phyloP scores from a whole-genome alignment of 2,888 invertebrate genomes.

The Buathra laborator region DNA sequence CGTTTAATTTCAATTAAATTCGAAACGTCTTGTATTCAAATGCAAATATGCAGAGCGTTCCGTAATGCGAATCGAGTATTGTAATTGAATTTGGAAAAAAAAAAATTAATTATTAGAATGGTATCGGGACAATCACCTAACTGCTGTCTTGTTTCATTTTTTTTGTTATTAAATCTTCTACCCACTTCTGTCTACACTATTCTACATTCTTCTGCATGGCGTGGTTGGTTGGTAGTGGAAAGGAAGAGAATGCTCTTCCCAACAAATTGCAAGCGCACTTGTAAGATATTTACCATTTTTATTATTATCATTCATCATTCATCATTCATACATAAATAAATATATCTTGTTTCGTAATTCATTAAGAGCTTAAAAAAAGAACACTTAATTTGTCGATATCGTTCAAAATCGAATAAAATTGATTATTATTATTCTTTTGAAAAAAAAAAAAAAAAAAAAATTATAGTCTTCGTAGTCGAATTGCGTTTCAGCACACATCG shows the following conservation, averaged over 20 bases:
- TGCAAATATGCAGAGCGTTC: neutral
- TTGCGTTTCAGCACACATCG: neutral
- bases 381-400: constrained; percentile 34
- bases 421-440: neutral
- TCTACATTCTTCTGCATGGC: constrained; percentile 88
- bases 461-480: constrained; percentile 31
- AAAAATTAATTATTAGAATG: constrained; percentile 70
- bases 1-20: neutral
- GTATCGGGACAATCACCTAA: constrained; percentile 84
- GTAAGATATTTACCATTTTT: constrained; percentile 87
- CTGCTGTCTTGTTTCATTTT: constrained; percentile 85
- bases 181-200: constrained; percentile 85
- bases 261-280: constrained; percentile 89
- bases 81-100: constrained; percentile 60
- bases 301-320: constrained; percentile 76
- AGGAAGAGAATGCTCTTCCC: constrained; percentile 89
- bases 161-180: constrained; percentile 84
- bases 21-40: neutral
- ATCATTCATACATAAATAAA: constrained; percentile 15
- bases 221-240: constrained; percentile 87
- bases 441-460: no score
- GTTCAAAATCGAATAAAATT: constrained; percentile 1
- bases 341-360: constrained; percentile 43
- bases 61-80: constrained; percentile 49
- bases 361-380: constrained; percentile 34